Base-by-base conservation (phyloP, 2,113 vertebrate genomes). In the Pachycephala philippinensis region DNA sequence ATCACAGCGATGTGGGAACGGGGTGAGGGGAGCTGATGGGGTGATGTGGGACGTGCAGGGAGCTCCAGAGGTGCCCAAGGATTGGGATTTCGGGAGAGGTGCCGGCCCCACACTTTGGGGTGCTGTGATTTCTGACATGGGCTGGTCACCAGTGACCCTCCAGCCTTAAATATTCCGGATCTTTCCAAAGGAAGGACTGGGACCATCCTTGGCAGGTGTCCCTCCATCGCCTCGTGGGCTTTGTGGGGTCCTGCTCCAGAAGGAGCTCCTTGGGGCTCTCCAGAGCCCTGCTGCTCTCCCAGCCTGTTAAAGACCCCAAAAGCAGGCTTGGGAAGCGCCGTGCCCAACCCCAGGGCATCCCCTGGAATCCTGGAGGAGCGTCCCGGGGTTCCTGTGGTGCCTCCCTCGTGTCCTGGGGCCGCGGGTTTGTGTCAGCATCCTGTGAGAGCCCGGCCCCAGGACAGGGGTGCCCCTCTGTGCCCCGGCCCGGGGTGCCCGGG, bases 31-130 rank as follows among this genome's bases (percentile, higher is more conserved):
- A 13, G 47, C 64, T 53, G 64, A 0, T 15, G 33, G 3, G 35
- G 20, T 49, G 71, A 0, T 1, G 0, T 24, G 57, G 50, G 50
- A 15, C 15, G 53, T 26, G 15, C 60, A 2, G 23, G 66, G 54
- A 45, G 33, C 79, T 57, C 56, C 37, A 0, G 6, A 24, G 39
- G 60, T 49, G 15, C 75, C 71, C 26, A 22, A 63, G 50, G 24
- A 3, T 6, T 33, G 49, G 40, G n/a, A 13, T 87, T 85, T 76
- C 1, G 27, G 93, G 66, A 85, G 54, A 72, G 45, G 45, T 27
- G 57, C 81, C 0, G 1, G 28, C n/a, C 35, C 74, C 5, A 20
- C 84, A 13, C 4, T n/a, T n/a, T n/a, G n/a, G n/a, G n/a, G 8
- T 37, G 60, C 74, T 93, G 30, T 50, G 53, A 63, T 91, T 39